Percentiles rank a stretch among this genome's conserved stretches.
Conservation (phyloP, 2,113 vertebrate species). For the Coregonus clupeaformis region DNA sequence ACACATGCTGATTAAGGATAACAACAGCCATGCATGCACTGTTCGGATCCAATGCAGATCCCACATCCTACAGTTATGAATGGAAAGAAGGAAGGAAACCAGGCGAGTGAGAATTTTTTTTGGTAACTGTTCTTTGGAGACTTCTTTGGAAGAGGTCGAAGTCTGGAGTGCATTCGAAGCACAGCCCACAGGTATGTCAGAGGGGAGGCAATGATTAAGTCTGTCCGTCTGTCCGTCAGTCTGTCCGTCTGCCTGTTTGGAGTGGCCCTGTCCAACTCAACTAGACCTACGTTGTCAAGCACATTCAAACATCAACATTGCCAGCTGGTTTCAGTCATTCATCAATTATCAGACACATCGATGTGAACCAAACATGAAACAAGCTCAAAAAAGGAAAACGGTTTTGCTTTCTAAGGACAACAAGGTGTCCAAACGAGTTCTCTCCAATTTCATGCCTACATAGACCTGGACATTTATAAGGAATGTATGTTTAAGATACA, state of each 20-base stretch:
- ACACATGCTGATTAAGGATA: constrained; percentile 45
- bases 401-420: constrained; percentile 2
- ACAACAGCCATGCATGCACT: constrained; percentile 33
- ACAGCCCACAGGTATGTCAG: constrained; percentile 76
- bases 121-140: constrained; percentile 54
- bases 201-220: constrained; percentile 63
- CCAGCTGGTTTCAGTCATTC: constrained; percentile 57
- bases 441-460: background rate
- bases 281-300: constrained; percentile 30
- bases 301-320: constrained; percentile 60
- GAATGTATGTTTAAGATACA: constrained; percentile 2
- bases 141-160: constrained; percentile 45
- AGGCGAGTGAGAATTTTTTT: constrained; percentile 53
- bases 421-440: background rate
- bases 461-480: constrained; percentile 14
- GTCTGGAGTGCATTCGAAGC: constrained; percentile 70
- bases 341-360: constrained; percentile 42
- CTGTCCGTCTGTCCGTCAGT: constrained; percentile 13
- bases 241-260: constrained; percentile 45
- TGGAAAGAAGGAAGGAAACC: constrained; percentile 37
- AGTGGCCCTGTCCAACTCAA: constrained; percentile 59
- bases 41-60: constrained; percentile 40
- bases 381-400: constrained; percentile 11
- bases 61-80: constrained; percentile 61
- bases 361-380: constrained; percentile 25